phyloP scores from a whole-genome alignment of 1,140 invertebrate genomes.

The Octopus bimaculoides region DNA sequence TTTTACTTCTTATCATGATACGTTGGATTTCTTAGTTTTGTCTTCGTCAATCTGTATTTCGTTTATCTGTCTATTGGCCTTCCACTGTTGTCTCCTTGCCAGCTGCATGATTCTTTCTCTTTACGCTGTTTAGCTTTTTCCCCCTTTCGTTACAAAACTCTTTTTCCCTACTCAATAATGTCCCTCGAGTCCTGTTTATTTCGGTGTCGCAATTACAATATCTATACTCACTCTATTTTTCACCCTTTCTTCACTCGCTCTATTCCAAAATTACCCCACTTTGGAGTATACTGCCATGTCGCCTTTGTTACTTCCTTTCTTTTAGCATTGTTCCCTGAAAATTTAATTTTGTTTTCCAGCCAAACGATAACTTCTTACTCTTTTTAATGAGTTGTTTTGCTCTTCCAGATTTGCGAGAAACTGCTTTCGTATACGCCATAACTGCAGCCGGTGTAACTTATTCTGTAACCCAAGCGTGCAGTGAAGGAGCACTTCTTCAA shows the following conservation, averaged over 20 bases:
- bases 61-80: too few relatives aligned
- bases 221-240: conserved; percentile 1
- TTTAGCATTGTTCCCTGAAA: background rate
- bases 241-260: background rate
- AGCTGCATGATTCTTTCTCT: too few relatives aligned
- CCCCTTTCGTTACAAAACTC: too few relatives aligned
- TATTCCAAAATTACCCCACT: background rate
- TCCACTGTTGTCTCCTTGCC: too few relatives aligned
- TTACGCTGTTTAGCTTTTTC: too few relatives aligned
- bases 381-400: background rate
- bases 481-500: conserved; percentile 44
- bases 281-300: background rate
- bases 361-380: background rate
- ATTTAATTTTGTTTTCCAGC: background rate
- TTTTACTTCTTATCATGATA: too few relatives aligned
- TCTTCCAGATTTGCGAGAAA: conserved; percentile 76
- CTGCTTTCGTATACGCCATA: conserved; percentile 86
- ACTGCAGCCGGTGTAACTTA: conserved; percentile 85
- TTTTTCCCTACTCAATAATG: too few relatives aligned
- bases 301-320: conserved; percentile 2
- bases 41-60: too few relatives aligned
- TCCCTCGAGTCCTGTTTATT: too few relatives aligned
- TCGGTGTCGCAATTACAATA: too few relatives aligned
- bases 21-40: too few relatives aligned
- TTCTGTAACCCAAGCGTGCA: conserved; percentile 80